These are phyloP conservation scores for Nannoperca australis DNA, from an alignment of 2,797 vertebrate genomes.

Conservation along the genomic window DNA sequence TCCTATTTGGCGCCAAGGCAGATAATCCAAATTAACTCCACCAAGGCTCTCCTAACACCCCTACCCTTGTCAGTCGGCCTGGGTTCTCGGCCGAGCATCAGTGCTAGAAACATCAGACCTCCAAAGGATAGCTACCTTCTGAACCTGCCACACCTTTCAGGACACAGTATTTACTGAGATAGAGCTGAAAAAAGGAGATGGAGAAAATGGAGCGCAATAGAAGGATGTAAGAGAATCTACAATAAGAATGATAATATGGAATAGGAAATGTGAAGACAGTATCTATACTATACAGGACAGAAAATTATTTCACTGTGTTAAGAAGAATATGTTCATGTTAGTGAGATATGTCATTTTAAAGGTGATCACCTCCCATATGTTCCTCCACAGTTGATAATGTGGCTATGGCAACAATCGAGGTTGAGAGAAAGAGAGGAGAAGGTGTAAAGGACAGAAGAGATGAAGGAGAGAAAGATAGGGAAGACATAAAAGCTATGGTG, in stretches of 20 bases:
- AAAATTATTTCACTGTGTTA: slow-evolving; percentile 27
- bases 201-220: slow-evolving; percentile 14
- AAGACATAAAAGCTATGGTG: slow-evolving; percentile 9
- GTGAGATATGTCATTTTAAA: slow-evolving; percentile 57
- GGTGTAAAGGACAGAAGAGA: slow-evolving; percentile 21
- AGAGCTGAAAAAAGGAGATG: slow-evolving; percentile 1
- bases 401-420: slow-evolving; percentile 59
- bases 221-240: slow-evolving; percentile 23
- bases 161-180: background rate
- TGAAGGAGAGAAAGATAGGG: slow-evolving; percentile 6
- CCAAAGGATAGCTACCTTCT: slow-evolving; percentile 28
- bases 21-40: slow-evolving; percentile 78
- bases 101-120: slow-evolving; percentile 33
- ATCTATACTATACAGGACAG: slow-evolving; percentile 24
- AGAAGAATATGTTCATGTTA: slow-evolving; percentile 60
- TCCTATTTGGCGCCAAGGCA: slow-evolving; percentile 51
- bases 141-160: background rate
- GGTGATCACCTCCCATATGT: slow-evolving; percentile 37
- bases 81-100: slow-evolving; percentile 48
- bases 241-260: background rate
- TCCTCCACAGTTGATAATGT: slow-evolving; percentile 48
- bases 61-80: slow-evolving; percentile 76
- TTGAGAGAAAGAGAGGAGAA: slow-evolving; percentile 3
- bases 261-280: slow-evolving; percentile 21
- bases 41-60: slow-evolving; percentile 66